Percentiles rank a stretch among this genome's conserved stretches.
phyloP scores from a whole-genome alignment of 2,888 invertebrate genomes.

The Zele albiditarsus region DNA sequence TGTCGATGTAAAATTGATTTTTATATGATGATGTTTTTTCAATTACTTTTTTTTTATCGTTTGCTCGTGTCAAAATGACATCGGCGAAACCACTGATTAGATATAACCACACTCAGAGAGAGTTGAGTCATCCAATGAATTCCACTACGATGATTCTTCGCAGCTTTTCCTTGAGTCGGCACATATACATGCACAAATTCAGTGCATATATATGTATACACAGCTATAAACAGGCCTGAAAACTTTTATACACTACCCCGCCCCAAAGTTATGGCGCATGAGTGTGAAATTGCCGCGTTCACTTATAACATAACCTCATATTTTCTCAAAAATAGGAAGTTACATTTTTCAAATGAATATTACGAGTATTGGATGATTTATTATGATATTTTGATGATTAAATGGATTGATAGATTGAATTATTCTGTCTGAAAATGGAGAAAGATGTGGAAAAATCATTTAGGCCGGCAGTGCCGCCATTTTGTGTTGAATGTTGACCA shows the following conservation, averaged over 20 bases:
- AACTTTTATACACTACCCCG: background rate
- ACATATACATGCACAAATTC: background rate
- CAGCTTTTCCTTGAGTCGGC: background rate
- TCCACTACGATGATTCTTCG: slow-evolving; percentile 4
- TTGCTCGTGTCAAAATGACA: slow-evolving; percentile 12
- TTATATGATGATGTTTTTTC: background rate
- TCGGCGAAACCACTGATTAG: background rate
- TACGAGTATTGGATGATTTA: no score
- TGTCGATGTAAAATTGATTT: background rate
- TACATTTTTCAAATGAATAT: no score
- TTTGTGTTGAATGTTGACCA: no score
- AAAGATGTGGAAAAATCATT: no score
- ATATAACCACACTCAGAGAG: background rate
- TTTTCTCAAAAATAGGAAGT: background rate
- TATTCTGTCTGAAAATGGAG: no score
- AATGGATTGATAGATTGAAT: no score
- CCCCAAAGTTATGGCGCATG: background rate
- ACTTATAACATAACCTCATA: background rate
- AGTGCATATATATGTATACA: background rate
- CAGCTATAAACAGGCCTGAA: no score
- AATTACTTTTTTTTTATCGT: background rate
- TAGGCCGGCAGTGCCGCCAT: no score
- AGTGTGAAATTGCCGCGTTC: background rate
- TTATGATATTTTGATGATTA: no score
- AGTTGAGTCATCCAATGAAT: slow-evolving; percentile 20